A percentile compares a stretch with the other conserved stretches of the same genome.
These are phyloP conservation scores for Zaprionus kolodkinae DNA, from an alignment of 1,140 invertebrate genomes.

Conservation along the genomic window DNA sequence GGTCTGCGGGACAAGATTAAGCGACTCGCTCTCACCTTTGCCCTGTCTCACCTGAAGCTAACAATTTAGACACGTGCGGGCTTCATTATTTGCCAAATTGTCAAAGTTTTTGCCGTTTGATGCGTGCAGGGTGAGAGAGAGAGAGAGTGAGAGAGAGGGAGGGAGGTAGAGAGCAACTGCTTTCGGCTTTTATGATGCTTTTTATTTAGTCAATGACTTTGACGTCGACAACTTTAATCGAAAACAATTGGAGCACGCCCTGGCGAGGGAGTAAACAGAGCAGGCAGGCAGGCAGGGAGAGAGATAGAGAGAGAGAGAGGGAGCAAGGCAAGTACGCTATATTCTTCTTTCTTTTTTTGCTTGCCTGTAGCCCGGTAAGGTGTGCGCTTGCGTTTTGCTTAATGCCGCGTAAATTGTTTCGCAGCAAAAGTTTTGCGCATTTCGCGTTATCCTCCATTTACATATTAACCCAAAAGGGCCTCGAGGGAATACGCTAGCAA, in stretches of 20 bases:
- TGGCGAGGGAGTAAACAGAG: background rate
- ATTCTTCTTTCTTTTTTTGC: background rate
- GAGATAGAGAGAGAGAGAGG: background rate
- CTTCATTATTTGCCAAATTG: slow-evolving; percentile 77
- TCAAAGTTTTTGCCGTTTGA: slow-evolving; percentile 71
- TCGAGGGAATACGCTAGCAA: slow-evolving; percentile 20
- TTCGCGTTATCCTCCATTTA: slow-evolving; percentile 78
- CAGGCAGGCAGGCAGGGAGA: slow-evolving; percentile 1
- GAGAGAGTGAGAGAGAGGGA: background rate
- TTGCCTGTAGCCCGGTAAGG: slow-evolving; percentile 44
- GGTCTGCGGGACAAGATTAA: slow-evolving; percentile 14
- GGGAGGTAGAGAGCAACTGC: slow-evolving; percentile 43
- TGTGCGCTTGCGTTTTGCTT: slow-evolving; percentile 78
- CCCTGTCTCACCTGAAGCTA: slow-evolving; percentile 46
- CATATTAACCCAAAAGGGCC: slow-evolving; percentile 72
- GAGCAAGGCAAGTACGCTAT: slow-evolving; percentile 3
- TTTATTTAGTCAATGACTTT: slow-evolving; percentile 82
- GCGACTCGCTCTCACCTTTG: slow-evolving; percentile 8
- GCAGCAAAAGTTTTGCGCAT: slow-evolving; percentile 79
- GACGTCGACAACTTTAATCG: slow-evolving; percentile 80
- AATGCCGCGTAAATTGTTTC: slow-evolving; percentile 81
- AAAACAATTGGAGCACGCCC: slow-evolving; percentile 60
- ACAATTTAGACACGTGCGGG: slow-evolving; percentile 77
- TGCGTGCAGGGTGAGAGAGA: slow-evolving; percentile 17
- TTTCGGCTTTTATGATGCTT: slow-evolving; percentile 76